Evolutionary conservation across 2,113 vertebrate species (phyloP), one percentile per base, ranked within the genome.

Genomic region (Excalfactoria chinensis): DNA sequence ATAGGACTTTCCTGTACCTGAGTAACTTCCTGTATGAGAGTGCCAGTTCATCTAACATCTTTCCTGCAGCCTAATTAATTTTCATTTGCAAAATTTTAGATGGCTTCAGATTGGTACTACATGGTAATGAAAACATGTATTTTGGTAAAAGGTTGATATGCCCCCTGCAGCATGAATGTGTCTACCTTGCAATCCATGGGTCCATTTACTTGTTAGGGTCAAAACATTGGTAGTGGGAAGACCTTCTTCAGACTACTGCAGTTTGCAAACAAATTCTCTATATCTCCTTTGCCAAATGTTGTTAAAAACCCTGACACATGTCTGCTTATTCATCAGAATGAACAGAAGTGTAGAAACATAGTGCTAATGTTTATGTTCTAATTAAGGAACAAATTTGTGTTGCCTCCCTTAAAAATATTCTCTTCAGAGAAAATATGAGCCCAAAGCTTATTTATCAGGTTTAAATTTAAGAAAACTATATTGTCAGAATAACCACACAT

Each of bases 391-490:
- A 58, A 15, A 46, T 94, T 89, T 91, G 86, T 74, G 71, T 64
- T 89, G 62, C 26, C 35, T 91, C 20, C 7, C 37, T 94, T 91
- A 51, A 89, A 92, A 84, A 87, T 89, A 91, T 56, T 67, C 60
- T 96, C 7, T 48, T 94, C 59, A 4, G 40, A 96, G 84, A 92
- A 94, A 91, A 80, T 87, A 44, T 28, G 28, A 89, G 12, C 69
- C 68, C 60, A 71, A 89, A 91, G 84, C 48, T 83, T 79, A 91
- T 95, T 91, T 95, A 91, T 90, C 82, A 96, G 81, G 89, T 94
- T 93, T 93, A 91, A 89, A 93, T 95, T 94, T 93, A 94, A 93
- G 96, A 94, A 92, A 95, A 91, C 87, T 93, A 73, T 94, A 93
- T 92, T 95, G 95, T 95, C 86, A 87, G 84, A 94, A 96, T 78